These are phyloP conservation scores for Pachycephala philippinensis DNA, from an alignment of 2,113 vertebrate genomes.

Conservation along the genomic window DNA sequence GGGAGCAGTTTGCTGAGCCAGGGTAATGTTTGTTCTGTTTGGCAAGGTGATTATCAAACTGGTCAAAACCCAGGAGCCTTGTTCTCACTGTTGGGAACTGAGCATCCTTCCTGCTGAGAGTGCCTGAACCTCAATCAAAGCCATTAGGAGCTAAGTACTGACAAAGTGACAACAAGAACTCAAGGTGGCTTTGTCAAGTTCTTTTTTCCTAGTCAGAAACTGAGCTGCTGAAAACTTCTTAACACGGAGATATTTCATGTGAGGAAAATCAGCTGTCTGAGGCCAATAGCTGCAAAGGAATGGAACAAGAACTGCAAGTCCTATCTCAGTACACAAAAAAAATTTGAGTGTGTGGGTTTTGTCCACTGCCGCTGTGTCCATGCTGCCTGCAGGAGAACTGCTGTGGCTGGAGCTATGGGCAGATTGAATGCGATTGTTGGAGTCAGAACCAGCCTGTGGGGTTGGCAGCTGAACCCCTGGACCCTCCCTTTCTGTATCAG, in stretches of 20 bases:
- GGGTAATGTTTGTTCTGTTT: neutral
- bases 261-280: neutral
- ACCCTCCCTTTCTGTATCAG: neutral
- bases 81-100: neutral
- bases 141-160: neutral
- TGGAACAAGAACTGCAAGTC: neutral
- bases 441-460: neutral
- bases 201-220: neutral
- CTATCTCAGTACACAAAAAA: neutral
- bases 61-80: neutral
- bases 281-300: neutral
- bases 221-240: neutral
- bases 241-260: neutral
- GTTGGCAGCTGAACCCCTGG: neutral
- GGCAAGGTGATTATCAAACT: neutral
- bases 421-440: rapidly evolving
- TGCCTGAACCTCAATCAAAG: neutral
- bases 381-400: neutral
- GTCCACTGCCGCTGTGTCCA: neutral
- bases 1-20: neutral
- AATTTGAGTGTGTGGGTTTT: neutral
- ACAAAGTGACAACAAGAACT: neutral
- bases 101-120: neutral
- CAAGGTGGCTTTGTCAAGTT: neutral
- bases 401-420: neutral